Base-by-base conservation (phyloP, 2,888 invertebrate species). In the Lacanobia wlatinum region DNA sequence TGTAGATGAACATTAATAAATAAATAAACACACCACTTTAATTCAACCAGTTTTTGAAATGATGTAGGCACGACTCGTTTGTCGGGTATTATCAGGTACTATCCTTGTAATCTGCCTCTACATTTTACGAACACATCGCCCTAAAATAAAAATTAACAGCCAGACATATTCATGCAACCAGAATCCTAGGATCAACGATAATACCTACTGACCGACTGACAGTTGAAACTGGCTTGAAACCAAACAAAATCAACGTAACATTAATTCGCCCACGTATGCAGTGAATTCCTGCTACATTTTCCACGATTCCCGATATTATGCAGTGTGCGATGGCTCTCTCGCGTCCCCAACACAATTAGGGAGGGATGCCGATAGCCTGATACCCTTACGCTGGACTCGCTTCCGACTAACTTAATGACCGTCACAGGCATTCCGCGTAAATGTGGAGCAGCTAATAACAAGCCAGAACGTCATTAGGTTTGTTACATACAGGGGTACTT, bases 401-500 rank as follows among this genome's bases (percentile, higher is more conserved):
- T 52, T 21, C 21, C 8, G 12, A 28, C 40, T 62, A 62, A 62
- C 52, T 28, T 40, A 70, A 70, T 70, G 16, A n/a, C 12, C 16
- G 52, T 21, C 21, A 28, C 28, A 52, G 12, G 21, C 21, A 28
- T 52, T n/a, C 52, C 6, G 21, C 9, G 18, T 62, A 4, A 43
- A 43, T 69, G 21, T 43, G 16, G 9, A 61, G 28, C 28, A n/a
- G 65, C 28, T 43, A 62, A 43, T 18, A 59, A 28, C 14, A 6
- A 14, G 9, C 12, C 12, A 21, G 38, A 28, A 28, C 23, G 28
- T 55, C 55, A 16, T 55, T 28, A 52, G 7, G 18, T 7, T 18
- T 48, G 7, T 48, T 18, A 48, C 1, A 46, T 10, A 10, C n/a
- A n/a, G n/a, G n/a, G n/a, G n/a, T n/a, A 28, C 28, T 28, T 28